Percentiles rank a stretch among this genome's conserved stretches.
These are phyloP conservation scores for Diaphora mendica DNA, from an alignment of 2,888 invertebrate genomes.

Conservation along the genomic window DNA sequence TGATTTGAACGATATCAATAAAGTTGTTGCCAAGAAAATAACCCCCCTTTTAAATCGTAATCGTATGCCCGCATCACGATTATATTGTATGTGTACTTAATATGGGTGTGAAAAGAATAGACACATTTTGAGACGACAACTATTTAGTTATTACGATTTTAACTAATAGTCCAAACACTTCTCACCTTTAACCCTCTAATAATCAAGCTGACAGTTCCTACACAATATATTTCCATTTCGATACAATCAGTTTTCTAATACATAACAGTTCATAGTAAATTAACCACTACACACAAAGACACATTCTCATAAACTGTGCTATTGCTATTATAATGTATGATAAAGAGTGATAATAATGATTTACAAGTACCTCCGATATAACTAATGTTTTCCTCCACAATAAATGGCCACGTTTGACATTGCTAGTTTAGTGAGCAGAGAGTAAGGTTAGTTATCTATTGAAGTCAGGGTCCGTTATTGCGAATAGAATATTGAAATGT, in stretches of 20 bases:
- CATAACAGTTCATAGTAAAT: neutral
- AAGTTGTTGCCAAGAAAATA: too few species aligned
- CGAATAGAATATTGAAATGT: slow-evolving; percentile 23
- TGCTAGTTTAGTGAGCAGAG: slow-evolving; percentile 26
- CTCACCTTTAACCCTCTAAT: neutral
- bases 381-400: slow-evolving; percentile 50
- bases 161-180: too few species aligned
- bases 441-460: slow-evolving; percentile 39
- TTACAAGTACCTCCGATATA: slow-evolving; percentile 35
- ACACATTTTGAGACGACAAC: neutral
- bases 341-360: slow-evolving; percentile 29
- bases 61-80: neutral
- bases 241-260: neutral
- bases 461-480: slow-evolving; percentile 42
- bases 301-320: neutral
- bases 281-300: neutral
- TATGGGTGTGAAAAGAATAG: neutral
- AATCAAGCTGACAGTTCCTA: neutral
- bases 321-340: neutral
- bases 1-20: neutral
- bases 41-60: neutral
- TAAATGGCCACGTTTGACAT: slow-evolving; percentile 46
- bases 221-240: neutral
- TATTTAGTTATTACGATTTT: too few species aligned
- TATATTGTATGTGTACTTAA: neutral